Evolutionary conservation across 2,113 vertebrate species (phyloP).

Genomic region (Poicephalus gulielmi): DNA sequence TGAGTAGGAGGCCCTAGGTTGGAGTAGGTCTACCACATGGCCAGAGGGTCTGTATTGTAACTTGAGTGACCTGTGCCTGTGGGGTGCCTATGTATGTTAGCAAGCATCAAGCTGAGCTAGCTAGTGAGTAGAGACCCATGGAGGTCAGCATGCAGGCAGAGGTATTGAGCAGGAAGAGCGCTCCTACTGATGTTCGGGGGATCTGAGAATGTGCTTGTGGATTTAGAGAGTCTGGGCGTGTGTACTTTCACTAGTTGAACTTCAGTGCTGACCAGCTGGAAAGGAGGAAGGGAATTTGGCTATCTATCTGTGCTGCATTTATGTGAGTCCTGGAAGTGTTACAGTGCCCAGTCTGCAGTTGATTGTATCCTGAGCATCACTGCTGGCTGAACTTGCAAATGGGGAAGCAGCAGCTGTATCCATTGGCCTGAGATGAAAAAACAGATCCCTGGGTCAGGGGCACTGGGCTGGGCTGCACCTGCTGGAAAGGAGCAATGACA

Average conservation of each 20-base stretch:
- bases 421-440: not conserved
- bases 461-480: rapidly evolving
- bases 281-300: not conserved
- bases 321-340: not conserved
- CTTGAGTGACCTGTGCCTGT: not conserved
- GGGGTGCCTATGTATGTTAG: not conserved
- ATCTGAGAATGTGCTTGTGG: not conserved
- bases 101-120: not conserved
- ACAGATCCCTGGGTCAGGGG: rapidly evolving
- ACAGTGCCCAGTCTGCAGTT: not conserved
- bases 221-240: rapidly evolving
- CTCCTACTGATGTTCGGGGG: not conserved
- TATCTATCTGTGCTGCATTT: not conserved
- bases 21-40: not conserved
- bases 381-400: not conserved
- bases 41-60: not conserved
- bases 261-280: not conserved
- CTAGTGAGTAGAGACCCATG: not conserved
- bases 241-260: not conserved
- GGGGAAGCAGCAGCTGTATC: not conserved
- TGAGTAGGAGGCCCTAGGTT: not conserved
- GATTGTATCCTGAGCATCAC: not conserved
- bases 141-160: not conserved
- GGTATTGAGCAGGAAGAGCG: not conserved
- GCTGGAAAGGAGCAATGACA: not conserved